Base-by-base conservation (phyloP, 2,797 vertebrate genomes). In the Poliocrania exsul region DNA sequence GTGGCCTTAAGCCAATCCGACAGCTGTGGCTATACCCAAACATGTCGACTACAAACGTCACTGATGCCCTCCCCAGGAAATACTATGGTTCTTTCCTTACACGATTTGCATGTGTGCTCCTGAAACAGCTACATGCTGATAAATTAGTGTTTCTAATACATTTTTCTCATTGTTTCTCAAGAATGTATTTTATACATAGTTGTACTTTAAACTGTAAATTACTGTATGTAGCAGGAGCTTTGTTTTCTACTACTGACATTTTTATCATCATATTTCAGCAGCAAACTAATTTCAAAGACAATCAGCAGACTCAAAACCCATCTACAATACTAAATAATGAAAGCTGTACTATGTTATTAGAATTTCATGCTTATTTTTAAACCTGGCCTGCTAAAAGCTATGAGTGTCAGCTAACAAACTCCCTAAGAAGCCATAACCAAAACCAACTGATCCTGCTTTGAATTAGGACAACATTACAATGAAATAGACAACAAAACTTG, bases 21-120 rank as follows among this genome's bases (percentile, higher is more conserved):
- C 98, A 98, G 97, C 98, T 97, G 98, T 97, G 98, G 98, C 98
- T 98, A 95, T 58, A 84, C 13, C 51, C 70, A 94, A 92, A 89
- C 40, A 66, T 35, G 65, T 71, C 12, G 1, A 75, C 53, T 91
- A 16, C 88, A 95, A 79, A 71, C 40, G 57, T 82, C 81, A 81
- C 4, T 37, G 61, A 95, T 71, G 74, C 72, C 69, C 74, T 89
- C n/a, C 31, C 46, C 57, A 77, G 79, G 69, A 92, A 93, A 87
- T 51, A 13, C 65, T 61, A 65, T 2, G 31, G 65, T 28, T 87
- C 46, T 60, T 75, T 90, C 57, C 40, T 66, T 29, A 40, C 16
- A 72, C 4, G 31, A 21, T 56, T 72, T 74, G 65, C 40, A 37
- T n/a, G n/a, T 24, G 53, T 0, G 3, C 25, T 78, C 65, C 65